Evolutionary conservation across 2,888 invertebrate species (phyloP).

Genomic region (Iselma pallidipennis): DNA sequence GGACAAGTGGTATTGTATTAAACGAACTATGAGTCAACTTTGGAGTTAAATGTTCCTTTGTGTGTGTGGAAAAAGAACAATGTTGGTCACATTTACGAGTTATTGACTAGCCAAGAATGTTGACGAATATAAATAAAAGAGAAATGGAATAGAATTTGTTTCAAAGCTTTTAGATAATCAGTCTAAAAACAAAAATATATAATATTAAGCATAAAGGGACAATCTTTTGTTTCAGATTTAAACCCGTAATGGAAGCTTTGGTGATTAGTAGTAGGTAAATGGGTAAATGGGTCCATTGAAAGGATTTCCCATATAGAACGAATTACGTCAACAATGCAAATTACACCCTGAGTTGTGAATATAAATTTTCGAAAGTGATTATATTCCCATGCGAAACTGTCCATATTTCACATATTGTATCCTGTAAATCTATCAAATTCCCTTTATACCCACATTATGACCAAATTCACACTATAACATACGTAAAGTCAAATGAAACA

Average conservation of each 20-base stretch:
- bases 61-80: too few relatives aligned
- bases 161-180: background rate
- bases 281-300: background rate
- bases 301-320: background rate
- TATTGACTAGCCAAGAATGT: too few relatives aligned
- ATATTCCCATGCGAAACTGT: background rate
- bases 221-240: background rate
- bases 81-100: too few relatives aligned
- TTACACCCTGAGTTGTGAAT: background rate
- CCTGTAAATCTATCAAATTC: background rate
- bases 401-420: background rate
- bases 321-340: background rate
- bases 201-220: too few relatives aligned
- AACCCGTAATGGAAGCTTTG: background rate
- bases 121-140: too few relatives aligned
- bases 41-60: too few relatives aligned
- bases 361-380: background rate
- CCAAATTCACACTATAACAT: background rate
- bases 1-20: too few relatives aligned
- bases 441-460: background rate
- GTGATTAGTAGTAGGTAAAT: background rate
- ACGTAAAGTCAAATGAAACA: background rate
- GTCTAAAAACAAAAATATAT: too few relatives aligned
- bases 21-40: too few relatives aligned
- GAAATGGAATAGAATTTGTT: too few relatives aligned